These are phyloP conservation scores for Forbesichthys agassizii DNA, from an alignment of 2,113 vertebrate species.

Conservation along the genomic window DNA sequence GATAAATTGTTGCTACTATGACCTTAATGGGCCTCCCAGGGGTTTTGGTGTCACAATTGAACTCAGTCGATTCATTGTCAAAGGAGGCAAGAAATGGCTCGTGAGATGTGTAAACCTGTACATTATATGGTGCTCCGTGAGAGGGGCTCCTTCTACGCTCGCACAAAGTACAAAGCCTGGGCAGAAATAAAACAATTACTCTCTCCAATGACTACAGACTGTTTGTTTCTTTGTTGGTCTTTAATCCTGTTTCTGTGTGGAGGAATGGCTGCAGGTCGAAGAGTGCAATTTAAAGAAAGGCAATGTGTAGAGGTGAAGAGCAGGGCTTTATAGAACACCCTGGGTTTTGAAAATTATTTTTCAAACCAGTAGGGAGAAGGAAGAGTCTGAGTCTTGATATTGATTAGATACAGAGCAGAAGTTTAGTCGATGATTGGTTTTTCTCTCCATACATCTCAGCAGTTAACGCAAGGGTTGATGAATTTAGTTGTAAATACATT, in stretches of 20 bases:
- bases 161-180: constrained; percentile 31
- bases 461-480: no score
- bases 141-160: constrained; percentile 6
- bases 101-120: constrained; percentile 30
- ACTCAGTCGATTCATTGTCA: neutral
- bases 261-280: constrained; percentile 7
- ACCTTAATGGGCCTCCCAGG: constrained; percentile 15
- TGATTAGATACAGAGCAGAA: no score
- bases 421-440: no score
- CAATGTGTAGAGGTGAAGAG: neutral
- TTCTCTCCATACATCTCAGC: no score
- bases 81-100: constrained; percentile 8
- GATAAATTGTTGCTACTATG: constrained; percentile 18
- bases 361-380: no score
- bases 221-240: constrained; percentile 5
- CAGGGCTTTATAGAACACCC: no score
- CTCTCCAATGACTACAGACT: constrained; percentile 28
- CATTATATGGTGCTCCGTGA: constrained; percentile 17
- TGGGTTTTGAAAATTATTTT: no score
- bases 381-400: no score
- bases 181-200: constrained; percentile 19
- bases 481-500: no score
- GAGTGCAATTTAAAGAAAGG: no score
- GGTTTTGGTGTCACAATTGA: neutral
- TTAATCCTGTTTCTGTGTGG: constrained; percentile 30